phyloP scores from a whole-genome alignment of 2,888 invertebrate species.

The Gonocerus acuteangulatus region DNA sequence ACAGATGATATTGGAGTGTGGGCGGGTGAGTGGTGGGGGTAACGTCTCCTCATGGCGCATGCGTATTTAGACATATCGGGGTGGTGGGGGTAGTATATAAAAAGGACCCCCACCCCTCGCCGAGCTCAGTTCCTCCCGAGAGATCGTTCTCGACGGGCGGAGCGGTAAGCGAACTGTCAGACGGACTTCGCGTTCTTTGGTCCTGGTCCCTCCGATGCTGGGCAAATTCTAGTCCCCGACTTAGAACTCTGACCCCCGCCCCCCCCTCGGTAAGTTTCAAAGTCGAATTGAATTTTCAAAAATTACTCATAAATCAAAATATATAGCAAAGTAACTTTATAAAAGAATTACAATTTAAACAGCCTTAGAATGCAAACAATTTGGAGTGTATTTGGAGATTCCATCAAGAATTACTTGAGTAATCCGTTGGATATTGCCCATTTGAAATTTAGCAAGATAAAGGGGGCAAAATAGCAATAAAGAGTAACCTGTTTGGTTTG shows the following conservation, averaged over 20 bases:
- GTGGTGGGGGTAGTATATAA: constrained; percentile 28
- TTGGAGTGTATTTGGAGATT: no score
- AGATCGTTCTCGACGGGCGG: not conserved
- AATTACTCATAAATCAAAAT: no score
- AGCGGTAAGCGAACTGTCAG: not conserved
- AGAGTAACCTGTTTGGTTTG: no score
- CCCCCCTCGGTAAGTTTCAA: constrained; percentile 18
- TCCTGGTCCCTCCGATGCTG: not conserved
- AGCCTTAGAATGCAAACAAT: no score
- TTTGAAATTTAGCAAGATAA: no score
- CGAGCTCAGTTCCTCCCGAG: constrained; percentile 1
- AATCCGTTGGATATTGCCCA: no score
- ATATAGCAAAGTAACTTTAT: no score
- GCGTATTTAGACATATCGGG: constrained; percentile 29
- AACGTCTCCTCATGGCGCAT: constrained; percentile 2
- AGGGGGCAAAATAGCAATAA: no score
- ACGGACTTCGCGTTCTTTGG: constrained; percentile 3
- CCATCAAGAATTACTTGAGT: no score
- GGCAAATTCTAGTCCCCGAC: not conserved
- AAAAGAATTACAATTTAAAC: no score
- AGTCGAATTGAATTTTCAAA: no score
- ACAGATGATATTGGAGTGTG: constrained; percentile 31
- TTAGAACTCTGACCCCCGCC: constrained; percentile 6
- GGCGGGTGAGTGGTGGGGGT: not conserved
- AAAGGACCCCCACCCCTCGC: not conserved